Evolutionary conservation across 2,797 vertebrate species (phyloP), one percentile per base, ranked within the genome.

Genomic region (Propithecus deckenii): DNA sequence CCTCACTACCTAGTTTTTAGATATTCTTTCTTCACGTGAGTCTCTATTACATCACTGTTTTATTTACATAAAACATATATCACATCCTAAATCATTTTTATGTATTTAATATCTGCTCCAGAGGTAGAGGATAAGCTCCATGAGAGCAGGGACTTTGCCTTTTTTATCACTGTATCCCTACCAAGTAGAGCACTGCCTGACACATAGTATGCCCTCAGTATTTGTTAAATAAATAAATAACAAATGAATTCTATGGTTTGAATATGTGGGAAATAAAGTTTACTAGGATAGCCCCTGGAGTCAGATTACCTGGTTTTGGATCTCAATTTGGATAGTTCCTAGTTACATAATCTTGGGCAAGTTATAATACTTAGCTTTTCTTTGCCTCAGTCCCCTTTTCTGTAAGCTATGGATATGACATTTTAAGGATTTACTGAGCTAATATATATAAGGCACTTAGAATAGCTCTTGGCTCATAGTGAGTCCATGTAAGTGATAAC

Each of bases 191-290:
- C 35, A 72, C 28, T 74, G 38, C 55, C 48, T 67, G 30, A 69
- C 46, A 43, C 18, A 59, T 43, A 84, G 50, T 78, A 81, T 48
- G n/a, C 20, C 35, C 32, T 91, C 67, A 81, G 4, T 86, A 81
- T 65, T 65, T n/a, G 32, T 65, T 88, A 55, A n/a, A 69, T 89
- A 65, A 38, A 43, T 79, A n/a, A 80, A 35, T 90, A 28, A 88
- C 12, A 74, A 7, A 32, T 89, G 4, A 93, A 65, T 55, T 76
- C 18, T 89, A 2, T 75, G 57, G 35, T 6, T 63, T 85, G 59
- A 89, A 30, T 69, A 48, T 69, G 79, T 89, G 55, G 35, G 50
- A 91, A 87, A 87, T 80, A 95, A 93, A 81, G 20, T 71, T 72
- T 67, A 81, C 18, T 91, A 43, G 14, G 6, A 91, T 89, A 14